These are phyloP conservation scores for Diadema setosum DNA, from an alignment of 35 echinoderm and acorn worm species.

Conservation along the genomic window DNA sequence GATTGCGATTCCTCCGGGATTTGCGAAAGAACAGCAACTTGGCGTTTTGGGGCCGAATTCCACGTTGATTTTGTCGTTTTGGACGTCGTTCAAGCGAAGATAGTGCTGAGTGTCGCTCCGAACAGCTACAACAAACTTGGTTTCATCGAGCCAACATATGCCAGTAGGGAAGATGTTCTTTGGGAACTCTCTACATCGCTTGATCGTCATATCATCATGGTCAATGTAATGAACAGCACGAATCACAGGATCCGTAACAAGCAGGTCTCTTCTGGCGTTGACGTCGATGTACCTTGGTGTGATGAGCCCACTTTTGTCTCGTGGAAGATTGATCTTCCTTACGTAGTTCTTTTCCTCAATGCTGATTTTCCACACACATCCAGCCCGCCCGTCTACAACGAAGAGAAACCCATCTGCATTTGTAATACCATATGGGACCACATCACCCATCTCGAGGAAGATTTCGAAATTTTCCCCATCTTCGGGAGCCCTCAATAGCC, in stretches of 20 bases:
- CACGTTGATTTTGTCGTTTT: background rate
- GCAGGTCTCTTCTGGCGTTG: background rate
- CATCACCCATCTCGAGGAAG: too few relatives aligned
- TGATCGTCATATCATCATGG: background rate
- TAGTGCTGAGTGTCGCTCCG: background rate
- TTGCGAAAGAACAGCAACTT: background rate
- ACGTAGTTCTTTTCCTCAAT: too few relatives aligned
- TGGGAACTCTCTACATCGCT: too few relatives aligned
- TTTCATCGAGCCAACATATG: background rate
- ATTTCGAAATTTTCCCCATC: too few relatives aligned
- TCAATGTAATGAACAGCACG: background rate
- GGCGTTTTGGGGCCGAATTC: background rate
- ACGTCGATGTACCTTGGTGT: background rate
- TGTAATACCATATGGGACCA: too few relatives aligned
- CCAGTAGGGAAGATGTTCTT: background rate
- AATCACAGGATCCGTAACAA: background rate
- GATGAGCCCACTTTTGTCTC: too few relatives aligned
- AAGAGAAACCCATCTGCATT: too few relatives aligned
- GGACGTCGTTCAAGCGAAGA: background rate
- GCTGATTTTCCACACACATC: too few relatives aligned
- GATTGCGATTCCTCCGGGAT: background rate
- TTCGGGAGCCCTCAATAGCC: too few relatives aligned
- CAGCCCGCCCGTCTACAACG: too few relatives aligned
- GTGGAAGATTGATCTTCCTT: too few relatives aligned
- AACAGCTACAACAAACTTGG: background rate